Percentiles rank a stretch among this genome's conserved stretches.
Conservation (phyloP, 1,140 invertebrate genomes). For the Dendrolimus punctatus region DNA sequence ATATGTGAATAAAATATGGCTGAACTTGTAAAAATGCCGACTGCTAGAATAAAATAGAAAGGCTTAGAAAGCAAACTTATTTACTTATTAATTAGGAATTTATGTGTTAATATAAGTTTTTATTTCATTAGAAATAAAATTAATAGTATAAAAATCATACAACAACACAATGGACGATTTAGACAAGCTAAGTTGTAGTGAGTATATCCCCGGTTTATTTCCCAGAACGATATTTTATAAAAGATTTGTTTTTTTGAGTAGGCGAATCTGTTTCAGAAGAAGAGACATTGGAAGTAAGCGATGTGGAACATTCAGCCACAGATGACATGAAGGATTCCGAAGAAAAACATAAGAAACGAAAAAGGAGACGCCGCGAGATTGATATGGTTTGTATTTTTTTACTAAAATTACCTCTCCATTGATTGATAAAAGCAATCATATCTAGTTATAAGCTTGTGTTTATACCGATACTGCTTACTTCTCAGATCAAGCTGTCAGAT, state of each 20-base stretch:
- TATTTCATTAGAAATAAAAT: background rate
- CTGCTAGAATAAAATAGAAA: no score
- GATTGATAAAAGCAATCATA: no score
- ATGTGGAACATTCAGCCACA: constrained; percentile 49
- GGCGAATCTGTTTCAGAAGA: constrained; percentile 39
- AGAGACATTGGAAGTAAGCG: constrained; percentile 48
- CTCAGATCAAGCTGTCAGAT: constrained; percentile 59
- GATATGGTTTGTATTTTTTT: constrained; percentile 43
- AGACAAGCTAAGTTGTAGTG: constrained; percentile 61
- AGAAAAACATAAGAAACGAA: constrained; percentile 51
- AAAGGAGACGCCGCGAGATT: constrained; percentile 57
- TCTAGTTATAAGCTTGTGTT: background rate
- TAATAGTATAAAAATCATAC: background rate
- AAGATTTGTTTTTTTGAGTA: constrained; percentile 7
- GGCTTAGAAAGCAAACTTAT: no score
- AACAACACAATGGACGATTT: constrained; percentile 39
- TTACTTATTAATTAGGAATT: background rate
- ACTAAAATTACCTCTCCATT: background rate
- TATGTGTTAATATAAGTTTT: background rate
- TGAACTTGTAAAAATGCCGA: no score
- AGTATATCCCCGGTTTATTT: constrained; percentile 19
- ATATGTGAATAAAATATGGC: no score
- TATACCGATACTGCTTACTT: constrained; percentile 4
- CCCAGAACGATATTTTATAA: constrained; percentile 2
- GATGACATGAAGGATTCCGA: constrained; percentile 52